Evolutionary conservation across 2,888 invertebrate species (phyloP).

Genomic region (Psylliodes chrysocephalus): DNA sequence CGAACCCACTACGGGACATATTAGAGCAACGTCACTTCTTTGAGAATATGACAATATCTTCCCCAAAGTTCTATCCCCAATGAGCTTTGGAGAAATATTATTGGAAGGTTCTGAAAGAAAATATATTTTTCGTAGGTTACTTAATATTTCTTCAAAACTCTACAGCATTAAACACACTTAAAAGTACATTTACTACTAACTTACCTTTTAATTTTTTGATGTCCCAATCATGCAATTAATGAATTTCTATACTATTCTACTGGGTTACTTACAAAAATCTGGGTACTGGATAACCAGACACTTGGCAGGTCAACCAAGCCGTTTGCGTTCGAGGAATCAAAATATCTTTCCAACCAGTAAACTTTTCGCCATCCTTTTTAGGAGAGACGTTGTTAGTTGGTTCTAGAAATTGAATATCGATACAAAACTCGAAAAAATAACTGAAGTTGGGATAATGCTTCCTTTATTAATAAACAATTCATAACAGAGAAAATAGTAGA

Average conservation of each 20-base stretch:
- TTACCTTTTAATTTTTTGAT: not conserved
- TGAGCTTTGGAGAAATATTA: slow-evolving; percentile 64
- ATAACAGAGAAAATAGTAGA: no score
- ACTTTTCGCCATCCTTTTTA: slow-evolving; percentile 70
- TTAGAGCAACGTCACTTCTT: slow-evolving; percentile 69
- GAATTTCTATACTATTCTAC: no score
- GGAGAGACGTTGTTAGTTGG: slow-evolving; percentile 74
- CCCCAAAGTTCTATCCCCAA: slow-evolving; percentile 67
- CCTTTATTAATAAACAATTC: not conserved
- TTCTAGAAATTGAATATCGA: slow-evolving; percentile 53
- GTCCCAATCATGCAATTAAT: no score
- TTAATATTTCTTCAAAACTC: slow-evolving; percentile 10
- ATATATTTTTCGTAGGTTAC: not conserved
- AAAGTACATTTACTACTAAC: not conserved
- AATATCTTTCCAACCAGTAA: slow-evolving; percentile 69
- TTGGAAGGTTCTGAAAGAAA: slow-evolving; percentile 65
- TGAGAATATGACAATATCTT: slow-evolving; percentile 70
- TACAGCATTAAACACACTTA: not conserved
- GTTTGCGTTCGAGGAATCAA: slow-evolving; percentile 66
- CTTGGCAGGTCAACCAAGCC: slow-evolving; percentile 74
- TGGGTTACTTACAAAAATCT: slow-evolving; percentile 55
- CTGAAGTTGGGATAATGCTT: slow-evolving; percentile 18
- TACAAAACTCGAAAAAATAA: slow-evolving; percentile 18
- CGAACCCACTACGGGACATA: slow-evolving; percentile 77
- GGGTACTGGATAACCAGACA: slow-evolving; percentile 68